phyloP scores from a whole-genome alignment of 2,888 invertebrate species.

The Phyto melanocephala region DNA sequence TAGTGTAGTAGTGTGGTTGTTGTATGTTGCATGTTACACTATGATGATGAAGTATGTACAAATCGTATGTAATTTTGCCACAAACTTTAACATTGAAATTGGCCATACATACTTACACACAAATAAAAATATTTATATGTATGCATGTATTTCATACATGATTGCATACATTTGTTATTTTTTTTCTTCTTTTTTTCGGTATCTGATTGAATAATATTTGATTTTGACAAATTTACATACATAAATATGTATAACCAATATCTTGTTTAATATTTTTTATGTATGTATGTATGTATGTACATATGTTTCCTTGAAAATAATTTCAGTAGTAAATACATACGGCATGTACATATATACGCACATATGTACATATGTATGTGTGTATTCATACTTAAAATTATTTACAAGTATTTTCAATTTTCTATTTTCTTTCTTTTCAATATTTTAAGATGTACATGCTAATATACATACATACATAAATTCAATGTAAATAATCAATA shows the following conservation, averaged over 20 bases:
- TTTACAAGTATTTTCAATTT: not conserved
- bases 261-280: no score
- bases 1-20: slow-evolving; percentile 5
- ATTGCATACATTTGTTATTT: no score
- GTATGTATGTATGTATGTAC: not conserved
- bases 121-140: no score
- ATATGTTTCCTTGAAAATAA: slow-evolving; percentile 6
- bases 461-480: no score
- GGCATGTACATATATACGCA: no score
- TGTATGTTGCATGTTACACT: slow-evolving; percentile 14
- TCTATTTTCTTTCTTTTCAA: not conserved
- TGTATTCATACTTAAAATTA: not conserved
- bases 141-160: no score
- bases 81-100: not conserved
- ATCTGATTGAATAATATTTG: not conserved
- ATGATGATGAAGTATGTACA: not conserved
- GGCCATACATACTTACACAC: not conserved
- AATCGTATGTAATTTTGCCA: not conserved
- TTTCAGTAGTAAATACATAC: no score
- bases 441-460: not conserved
- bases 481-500: not conserved
- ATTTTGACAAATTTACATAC: slow-evolving; percentile 20
- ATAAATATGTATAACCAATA: not conserved
- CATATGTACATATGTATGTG: no score
- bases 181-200: no score